Evolutionary conservation across 2,113 vertebrate species (phyloP).

Genomic region (Nyctibius bracteatus): DNA sequence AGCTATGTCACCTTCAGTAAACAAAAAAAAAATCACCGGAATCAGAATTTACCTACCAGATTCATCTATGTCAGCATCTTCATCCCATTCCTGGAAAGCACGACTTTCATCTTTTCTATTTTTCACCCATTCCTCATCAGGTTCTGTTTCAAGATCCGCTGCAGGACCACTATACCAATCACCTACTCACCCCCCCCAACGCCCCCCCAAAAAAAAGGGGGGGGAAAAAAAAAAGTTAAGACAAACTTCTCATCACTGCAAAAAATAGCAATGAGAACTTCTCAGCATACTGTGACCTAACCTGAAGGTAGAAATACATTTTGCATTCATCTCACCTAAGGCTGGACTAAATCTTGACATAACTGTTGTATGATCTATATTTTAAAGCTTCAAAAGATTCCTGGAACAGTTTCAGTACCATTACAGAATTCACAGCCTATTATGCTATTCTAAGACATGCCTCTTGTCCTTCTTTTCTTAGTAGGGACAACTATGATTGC

Average conservation of each 20-base stretch:
- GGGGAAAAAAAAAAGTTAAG: neutral
- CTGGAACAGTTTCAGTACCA: neutral
- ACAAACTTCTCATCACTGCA: neutral
- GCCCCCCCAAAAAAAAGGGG: neutral
- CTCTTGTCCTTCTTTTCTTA: neutral
- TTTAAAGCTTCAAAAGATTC: neutral
- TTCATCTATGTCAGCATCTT: conserved; percentile 96
- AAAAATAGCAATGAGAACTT: neutral
- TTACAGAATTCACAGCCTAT: neutral
- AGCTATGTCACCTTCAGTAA: neutral
- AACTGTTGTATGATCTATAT: neutral
- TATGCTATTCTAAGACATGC: neutral
- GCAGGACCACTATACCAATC: conserved; percentile 87
- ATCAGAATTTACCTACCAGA: conserved; percentile 78
- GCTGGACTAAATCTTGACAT: neutral
- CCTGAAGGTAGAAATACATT: neutral
- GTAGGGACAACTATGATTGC: neutral
- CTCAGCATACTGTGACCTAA: neutral
- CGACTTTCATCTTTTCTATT: conserved; percentile 86
- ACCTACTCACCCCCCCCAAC: conserved; percentile 60
- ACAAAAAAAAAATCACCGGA: neutral
- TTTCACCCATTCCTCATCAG: conserved; percentile 90
- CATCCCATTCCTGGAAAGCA: conserved; percentile 94
- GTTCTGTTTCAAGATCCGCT: conserved; percentile 81
- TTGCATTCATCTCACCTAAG: neutral